Conservation (phyloP, 1,140 invertebrate species). For the Colletes latitarsis region DNA sequence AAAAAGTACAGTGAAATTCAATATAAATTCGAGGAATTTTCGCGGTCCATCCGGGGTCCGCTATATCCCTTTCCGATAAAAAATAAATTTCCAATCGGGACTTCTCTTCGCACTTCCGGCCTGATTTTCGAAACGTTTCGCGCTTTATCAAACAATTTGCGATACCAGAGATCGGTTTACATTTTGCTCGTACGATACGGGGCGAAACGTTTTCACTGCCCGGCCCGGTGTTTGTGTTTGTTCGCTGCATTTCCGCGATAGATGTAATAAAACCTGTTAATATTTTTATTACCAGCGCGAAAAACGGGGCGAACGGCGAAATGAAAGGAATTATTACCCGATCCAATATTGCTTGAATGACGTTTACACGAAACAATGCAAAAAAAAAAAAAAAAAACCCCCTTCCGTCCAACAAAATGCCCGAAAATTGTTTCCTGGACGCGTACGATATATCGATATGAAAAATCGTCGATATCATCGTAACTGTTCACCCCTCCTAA, state of each 20-base stretch:
- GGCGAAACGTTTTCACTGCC: no score
- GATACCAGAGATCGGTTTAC: conserved; percentile 18
- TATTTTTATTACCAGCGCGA: conserved; percentile 12
- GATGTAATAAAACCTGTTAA: conserved; percentile 31
- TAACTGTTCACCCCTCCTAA: no score
- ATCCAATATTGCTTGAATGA: neutral
- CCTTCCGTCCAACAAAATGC: no score
- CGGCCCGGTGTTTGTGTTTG: neutral
- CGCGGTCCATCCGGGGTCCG: no score
- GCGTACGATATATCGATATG: conserved; percentile 14
- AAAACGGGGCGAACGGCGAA: no score
- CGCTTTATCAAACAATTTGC: conserved; percentile 8
- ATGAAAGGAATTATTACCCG: conserved; percentile 30
- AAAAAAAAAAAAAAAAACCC: neutral
- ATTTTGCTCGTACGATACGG: neutral
- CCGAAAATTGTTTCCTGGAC: neutral
- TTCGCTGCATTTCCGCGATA: neutral
- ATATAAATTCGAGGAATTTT: no score
- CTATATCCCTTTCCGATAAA: neutral
- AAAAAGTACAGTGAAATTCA: neutral
- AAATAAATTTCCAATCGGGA: neutral
- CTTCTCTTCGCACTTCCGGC: neutral
- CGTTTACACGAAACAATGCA: conserved; percentile 3
- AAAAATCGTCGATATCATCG: conserved; percentile 6
- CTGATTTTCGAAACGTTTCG: conserved; percentile 17